Base-by-base conservation (phyloP, 2,888 invertebrate genomes). In the Eueremaeus valkanovi region DNA sequence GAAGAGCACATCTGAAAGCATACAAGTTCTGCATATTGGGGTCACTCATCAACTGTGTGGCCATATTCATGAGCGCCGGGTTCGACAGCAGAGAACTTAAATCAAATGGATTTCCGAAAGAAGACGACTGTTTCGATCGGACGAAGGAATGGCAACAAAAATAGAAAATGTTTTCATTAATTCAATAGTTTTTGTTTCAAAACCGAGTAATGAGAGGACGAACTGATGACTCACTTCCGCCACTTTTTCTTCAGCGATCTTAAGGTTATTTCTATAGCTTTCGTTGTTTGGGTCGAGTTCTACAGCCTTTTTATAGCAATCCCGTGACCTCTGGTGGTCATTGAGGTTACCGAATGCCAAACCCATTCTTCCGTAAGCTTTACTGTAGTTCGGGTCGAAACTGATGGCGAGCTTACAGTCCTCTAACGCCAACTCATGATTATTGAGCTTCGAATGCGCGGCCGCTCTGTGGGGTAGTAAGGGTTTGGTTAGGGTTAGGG, bases 281-380 rank as follows among this genome's bases (percentile, higher is more conserved):
- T 92, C 90, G 84, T 97, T 98, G 61, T 90, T 90, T 0, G 98
- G 96, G 82, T 99, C 98, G 78, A 96, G 85, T 82, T 92, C 90
- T 49, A 93, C 85, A 1, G 98, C 98, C 81, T 90, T 92, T 78
- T 89, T 88, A 84, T 94, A 98, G 18, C 93, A 92, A 74, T 90
- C 88, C 77, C 90, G 88, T 0, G 98, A 96, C 82, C 94, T 91
- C 76, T 88, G 88, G 83, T 91, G 91, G 80, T 90, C 88, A 77
- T 91, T 90, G 78, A 95, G 85, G 82, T 90, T 92, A 0, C 93
- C 90, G 81, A 92, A 90, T 0, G 95, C 95, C 75, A 95, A 85
- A 74, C 88, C 97, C 83, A 96, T 88, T 76, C 97, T 88, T 0
- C 95, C 93, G 84, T 93, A 95, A 5, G 96, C 97, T 85, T 98